Conservation (phyloP, 2,888 invertebrate species). For the Thymelicus lineola region DNA sequence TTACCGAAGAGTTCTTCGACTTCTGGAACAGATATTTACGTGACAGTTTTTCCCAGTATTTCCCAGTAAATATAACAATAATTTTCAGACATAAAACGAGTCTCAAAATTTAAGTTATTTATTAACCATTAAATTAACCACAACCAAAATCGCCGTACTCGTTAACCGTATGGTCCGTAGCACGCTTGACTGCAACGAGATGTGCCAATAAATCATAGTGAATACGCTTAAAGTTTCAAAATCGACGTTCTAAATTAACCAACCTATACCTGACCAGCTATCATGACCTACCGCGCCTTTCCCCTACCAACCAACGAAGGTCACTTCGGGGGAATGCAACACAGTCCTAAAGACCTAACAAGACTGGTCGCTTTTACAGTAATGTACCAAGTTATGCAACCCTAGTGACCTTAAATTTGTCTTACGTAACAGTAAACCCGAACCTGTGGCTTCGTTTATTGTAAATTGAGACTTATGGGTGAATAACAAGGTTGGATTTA, state of each 20-base stretch:
- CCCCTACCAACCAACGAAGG: neutral
- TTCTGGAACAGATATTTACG: too few relatives aligned
- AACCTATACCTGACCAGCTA: conserved; percentile 52
- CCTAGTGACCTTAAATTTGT: conserved; percentile 70
- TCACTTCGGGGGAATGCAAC: conserved; percentile 9
- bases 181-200: conserved; percentile 39
- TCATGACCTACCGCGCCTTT: conserved; percentile 22
- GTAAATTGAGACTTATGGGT: conserved; percentile 45
- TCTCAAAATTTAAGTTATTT: too few relatives aligned
- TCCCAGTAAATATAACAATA: too few relatives aligned
- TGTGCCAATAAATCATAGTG: conserved; percentile 49
- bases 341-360: conserved; percentile 17
- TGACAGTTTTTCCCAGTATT: too few relatives aligned
- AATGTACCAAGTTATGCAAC: conserved; percentile 71
- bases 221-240: conserved; percentile 60
- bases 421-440: conserved; percentile 74
- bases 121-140: neutral
- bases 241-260: conserved; percentile 70
- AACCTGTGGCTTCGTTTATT: conserved; percentile 50
- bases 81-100: too few relatives aligned
- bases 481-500: conserved; percentile 42
- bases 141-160: neutral
- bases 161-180: conserved; percentile 17
- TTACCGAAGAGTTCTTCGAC: too few relatives aligned
- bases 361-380: conserved; percentile 57